Percentiles rank a stretch among this genome's conserved stretches.
Conservation (phyloP, 1,140 invertebrate species). For the Araneus ventricosus region DNA sequence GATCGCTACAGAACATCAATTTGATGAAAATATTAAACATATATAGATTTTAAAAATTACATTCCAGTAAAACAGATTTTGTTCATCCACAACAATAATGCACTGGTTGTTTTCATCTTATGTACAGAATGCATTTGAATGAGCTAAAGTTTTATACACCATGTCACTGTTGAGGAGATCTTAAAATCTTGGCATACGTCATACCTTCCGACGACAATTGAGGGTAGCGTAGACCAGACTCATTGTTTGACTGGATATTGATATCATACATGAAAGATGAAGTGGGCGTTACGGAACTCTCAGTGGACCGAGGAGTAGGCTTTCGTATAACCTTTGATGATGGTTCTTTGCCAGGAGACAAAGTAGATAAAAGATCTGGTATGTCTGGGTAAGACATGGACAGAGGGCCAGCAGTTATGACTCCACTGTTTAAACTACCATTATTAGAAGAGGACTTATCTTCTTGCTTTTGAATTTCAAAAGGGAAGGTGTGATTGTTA, state of each 20-base stretch:
- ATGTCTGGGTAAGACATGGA: slow-evolving; percentile 70
- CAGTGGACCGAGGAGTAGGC: slow-evolving; percentile 7
- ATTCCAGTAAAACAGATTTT: slow-evolving; percentile 49
- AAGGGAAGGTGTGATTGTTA: not conserved
- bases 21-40: slow-evolving; percentile 71
- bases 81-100: slow-evolving; percentile 66
- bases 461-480: slow-evolving; percentile 26
- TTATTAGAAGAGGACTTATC: not conserved
- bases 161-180: slow-evolving; percentile 68
- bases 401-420: slow-evolving; percentile 42
- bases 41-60: slow-evolving; percentile 72
- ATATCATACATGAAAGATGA: slow-evolving; percentile 55
- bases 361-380: slow-evolving; percentile 55
- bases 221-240: slow-evolving; percentile 47
- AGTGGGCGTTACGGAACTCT: not conserved
- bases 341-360: slow-evolving; percentile 21
- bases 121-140: not conserved
- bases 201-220: slow-evolving; percentile 67
- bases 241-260: slow-evolving; percentile 49
- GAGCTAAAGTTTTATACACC: not conserved
- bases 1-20: slow-evolving; percentile 60
- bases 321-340: slow-evolving; percentile 66
- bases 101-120: slow-evolving; percentile 26
- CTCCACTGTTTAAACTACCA: not conserved
- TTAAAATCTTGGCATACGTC: slow-evolving; percentile 69